A percentile compares a stretch with the other conserved stretches of the same genome.
Evolutionary conservation across 2,797 vertebrate genomes (phyloP).

Genomic region (Amblyopsis hoosieri): DNA sequence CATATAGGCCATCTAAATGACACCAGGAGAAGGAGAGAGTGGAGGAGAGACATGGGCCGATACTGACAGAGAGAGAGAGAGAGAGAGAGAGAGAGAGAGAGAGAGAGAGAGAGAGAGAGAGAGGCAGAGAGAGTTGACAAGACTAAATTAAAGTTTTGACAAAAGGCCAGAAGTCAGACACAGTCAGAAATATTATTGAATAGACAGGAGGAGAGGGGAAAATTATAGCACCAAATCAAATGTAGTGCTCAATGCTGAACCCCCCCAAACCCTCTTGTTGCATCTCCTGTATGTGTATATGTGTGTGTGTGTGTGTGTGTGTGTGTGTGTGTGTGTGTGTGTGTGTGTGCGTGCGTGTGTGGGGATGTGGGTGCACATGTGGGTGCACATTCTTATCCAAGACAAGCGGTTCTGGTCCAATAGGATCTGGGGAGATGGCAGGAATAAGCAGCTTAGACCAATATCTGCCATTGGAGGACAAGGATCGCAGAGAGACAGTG

Average conservation of each 20-base stretch:
- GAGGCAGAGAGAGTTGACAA: slow-evolving; percentile 52
- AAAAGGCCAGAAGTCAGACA: slow-evolving; percentile 49
- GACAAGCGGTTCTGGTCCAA: slow-evolving; percentile 82
- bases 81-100: background rate
- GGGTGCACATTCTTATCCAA: slow-evolving; percentile 75
- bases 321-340: slow-evolving; percentile 32
- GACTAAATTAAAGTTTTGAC: background rate
- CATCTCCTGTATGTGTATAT: slow-evolving; percentile 36
- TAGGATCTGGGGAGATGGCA: slow-evolving; percentile 73
- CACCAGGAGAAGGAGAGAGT: slow-evolving; percentile 51
- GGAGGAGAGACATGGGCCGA: slow-evolving; percentile 13
- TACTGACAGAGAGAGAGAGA: background rate
- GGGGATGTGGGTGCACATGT: slow-evolving; percentile 27
- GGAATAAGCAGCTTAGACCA: slow-evolving; percentile 74
- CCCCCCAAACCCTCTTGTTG: slow-evolving; percentile 73
- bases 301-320: slow-evolving; percentile 24
- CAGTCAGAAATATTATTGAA: slow-evolving; percentile 70
- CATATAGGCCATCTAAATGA: slow-evolving; percentile 77
- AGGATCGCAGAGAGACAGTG: slow-evolving; percentile 57
- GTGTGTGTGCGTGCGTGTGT: slow-evolving; percentile 23
- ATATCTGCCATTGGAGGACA: slow-evolving; percentile 72
- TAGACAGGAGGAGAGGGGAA: slow-evolving; percentile 39
- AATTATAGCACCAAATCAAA: slow-evolving; percentile 47
- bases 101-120: slow-evolving; percentile 43
- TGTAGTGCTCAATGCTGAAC: slow-evolving; percentile 67